Percentiles rank a stretch among this genome's conserved stretches.
These are phyloP conservation scores for Pagetopsis macropterus DNA, from an alignment of 2,797 vertebrate species.

Conservation along the genomic window DNA sequence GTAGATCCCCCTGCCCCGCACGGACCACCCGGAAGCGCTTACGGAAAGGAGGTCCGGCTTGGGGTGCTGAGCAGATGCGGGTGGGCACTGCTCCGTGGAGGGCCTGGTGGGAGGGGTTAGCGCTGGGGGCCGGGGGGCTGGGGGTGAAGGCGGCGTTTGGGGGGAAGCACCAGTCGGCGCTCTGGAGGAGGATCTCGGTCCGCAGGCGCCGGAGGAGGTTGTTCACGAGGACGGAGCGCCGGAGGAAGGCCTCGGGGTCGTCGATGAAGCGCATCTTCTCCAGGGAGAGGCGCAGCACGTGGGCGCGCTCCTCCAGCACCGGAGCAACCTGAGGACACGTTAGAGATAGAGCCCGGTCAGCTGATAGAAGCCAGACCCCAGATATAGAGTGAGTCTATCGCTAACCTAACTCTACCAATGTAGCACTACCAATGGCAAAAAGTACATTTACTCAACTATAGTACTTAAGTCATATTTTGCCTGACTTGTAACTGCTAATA, in stretches of 20 bases:
- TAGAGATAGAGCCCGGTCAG: not conserved
- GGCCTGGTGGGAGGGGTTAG: constrained; percentile 55
- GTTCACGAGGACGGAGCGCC: constrained; percentile 96
- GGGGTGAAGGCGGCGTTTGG: constrained; percentile 64
- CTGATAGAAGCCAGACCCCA: not conserved
- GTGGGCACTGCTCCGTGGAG: constrained; percentile 66
- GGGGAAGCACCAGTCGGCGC: constrained; percentile 92
- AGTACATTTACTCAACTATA: not conserved
- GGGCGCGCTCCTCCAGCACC: constrained; percentile 92
- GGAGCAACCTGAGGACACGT: constrained; percentile 76
- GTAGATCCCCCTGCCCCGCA: constrained; percentile 68
- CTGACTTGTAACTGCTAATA: no score
- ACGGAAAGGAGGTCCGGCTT: constrained; percentile 85
- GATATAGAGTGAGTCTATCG: not conserved
- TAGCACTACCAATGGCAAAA: not conserved
- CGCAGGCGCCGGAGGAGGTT: constrained; percentile 94
- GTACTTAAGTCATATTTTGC: no score
- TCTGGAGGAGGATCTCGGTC: constrained; percentile 93
- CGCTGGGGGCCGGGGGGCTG: constrained; percentile 46
- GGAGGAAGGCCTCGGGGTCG: constrained; percentile 94
- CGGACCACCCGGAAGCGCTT: constrained; percentile 91
- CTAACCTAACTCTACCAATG: no score
- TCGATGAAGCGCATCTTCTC: constrained; percentile 97
- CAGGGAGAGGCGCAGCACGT: constrained; percentile 94
- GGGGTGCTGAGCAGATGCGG: constrained; percentile 70